These are phyloP conservation scores for Drosophila lacertosa DNA, from an alignment of 1,140 invertebrate genomes.

Conservation along the genomic window DNA sequence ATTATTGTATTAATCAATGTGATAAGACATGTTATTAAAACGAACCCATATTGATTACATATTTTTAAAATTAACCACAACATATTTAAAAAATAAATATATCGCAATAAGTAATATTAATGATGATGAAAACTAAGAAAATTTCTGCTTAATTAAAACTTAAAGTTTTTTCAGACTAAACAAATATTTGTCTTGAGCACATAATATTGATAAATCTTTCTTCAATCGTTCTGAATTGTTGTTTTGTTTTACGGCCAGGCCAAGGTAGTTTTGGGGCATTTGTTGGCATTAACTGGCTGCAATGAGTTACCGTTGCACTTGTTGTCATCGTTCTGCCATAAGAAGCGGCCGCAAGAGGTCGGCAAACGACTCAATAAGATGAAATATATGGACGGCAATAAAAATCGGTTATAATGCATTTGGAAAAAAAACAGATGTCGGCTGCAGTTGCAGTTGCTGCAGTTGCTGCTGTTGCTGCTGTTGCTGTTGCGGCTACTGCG, in stretches of 20 bases:
- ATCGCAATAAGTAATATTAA: no score
- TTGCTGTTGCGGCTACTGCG: conserved; percentile 59
- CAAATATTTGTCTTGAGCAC: no score
- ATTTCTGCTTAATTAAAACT: no score
- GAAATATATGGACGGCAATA: conserved; percentile 83
- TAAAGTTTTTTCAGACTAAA: no score
- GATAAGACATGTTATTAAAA: no score
- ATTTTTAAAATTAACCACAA: no score
- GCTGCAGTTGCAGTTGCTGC: conserved; percentile 2
- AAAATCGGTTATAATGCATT: conserved; percentile 82
- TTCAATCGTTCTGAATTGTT: not conserved
- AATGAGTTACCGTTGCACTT: conserved; percentile 40
- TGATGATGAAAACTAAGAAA: no score
- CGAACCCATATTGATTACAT: no score
- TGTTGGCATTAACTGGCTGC: conserved; percentile 33
- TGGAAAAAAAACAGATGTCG: conserved; percentile 72
- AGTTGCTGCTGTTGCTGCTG: conserved; percentile 52
- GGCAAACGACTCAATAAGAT: conserved; percentile 83
- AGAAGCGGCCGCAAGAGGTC: conserved; percentile 9
- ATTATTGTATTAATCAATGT: no score
- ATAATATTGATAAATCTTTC: no score
- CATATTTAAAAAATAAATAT: no score
- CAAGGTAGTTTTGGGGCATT: not conserved
- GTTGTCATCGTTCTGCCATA: conserved; percentile 28
- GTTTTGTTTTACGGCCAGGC: not conserved